A percentile compares a stretch with the other conserved stretches of the same genome.
Conservation (phyloP, 2,888 invertebrate species). For the Arrhopalites spinosus region DNA sequence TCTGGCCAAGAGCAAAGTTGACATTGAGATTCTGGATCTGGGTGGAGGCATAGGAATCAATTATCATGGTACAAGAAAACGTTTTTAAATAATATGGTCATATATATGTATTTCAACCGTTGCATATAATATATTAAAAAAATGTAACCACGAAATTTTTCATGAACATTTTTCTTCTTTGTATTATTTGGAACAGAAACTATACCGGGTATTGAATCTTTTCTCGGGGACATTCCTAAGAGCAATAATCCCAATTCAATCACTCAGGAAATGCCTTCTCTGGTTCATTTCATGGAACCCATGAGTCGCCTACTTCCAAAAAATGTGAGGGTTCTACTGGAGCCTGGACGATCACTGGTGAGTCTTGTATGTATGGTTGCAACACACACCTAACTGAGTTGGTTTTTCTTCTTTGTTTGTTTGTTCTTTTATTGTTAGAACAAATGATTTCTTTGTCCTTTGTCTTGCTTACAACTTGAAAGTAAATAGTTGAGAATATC, state of each 20-base stretch:
- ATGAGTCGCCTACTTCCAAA: constrained; percentile 49
- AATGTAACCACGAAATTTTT: too few relatives aligned
- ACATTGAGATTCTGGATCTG: constrained; percentile 57
- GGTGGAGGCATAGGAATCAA: constrained; percentile 61
- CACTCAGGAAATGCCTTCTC: constrained; percentile 29
- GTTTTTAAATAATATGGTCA: too few relatives aligned
- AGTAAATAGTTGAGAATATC: neutral
- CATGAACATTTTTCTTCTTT: too few relatives aligned
- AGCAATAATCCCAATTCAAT: constrained; percentile 4
- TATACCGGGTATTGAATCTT: constrained; percentile 40
- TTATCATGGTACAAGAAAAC: constrained; percentile 57
- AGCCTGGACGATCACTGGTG: constrained; percentile 60
- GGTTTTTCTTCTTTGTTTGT: neutral
- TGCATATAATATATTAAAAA: too few relatives aligned
- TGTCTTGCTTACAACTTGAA: neutral
- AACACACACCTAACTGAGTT: neutral
- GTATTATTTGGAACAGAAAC: too few relatives aligned
- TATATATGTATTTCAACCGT: too few relatives aligned
- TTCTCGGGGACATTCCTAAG: constrained; percentile 14
- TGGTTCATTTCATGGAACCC: constrained; percentile 49
- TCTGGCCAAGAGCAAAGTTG: constrained; percentile 38
- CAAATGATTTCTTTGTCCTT: neutral
- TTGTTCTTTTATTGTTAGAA: neutral
- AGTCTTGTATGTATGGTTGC: neutral
- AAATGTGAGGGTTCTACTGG: constrained; percentile 58